Evolutionary conservation across 2,888 invertebrate species (phyloP), one percentile per base, ranked within the genome.

Genomic region (Neoscelio sp.): DNA sequence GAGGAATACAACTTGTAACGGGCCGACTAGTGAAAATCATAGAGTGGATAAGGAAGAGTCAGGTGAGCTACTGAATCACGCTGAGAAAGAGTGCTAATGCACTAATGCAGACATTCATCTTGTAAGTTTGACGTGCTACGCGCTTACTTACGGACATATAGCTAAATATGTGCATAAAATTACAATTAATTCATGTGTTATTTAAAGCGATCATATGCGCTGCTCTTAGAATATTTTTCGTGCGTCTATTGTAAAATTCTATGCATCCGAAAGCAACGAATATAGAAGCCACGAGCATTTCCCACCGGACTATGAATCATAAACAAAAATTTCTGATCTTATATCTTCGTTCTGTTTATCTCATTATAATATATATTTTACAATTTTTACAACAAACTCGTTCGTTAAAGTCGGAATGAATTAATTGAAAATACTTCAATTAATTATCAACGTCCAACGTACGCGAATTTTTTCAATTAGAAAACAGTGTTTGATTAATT

Each of bases 161-260:
- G 18, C 52, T 76, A 71, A 71, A 71, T 54, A 78, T 71, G 60
- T 60, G 65, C 67, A 71, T 71, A 71, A 71, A 78, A 70, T 65
- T 71, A 65, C 70, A 77, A 65, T 71, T 58, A 71, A 78, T 78
- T 54, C 60, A 46, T 71, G 38, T 46, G 71, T 71, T 71, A 78
- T 71, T 78, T 67, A 67, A 48, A 54, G 44, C 52, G 54, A 78
- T 78, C 78, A 67, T 62, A 67, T 54, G 65, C 46, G 33, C 65
- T 18, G n/a, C 42, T 20, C 46, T 58, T 54, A 12, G 20, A 62
- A 76, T 64, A 65, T 78, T 73, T 78, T 70, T 71, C 71, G 56
- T 42, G 48, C 73, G 68, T 73, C 78, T 73, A 58, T 78, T 80
- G 80, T 78, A 80, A 78, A 80, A 80, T 80, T 78, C 78, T 52